These are phyloP conservation scores for Mus spretus DNA, from an alignment of 2,797 vertebrate species.

Conservation along the genomic window DNA sequence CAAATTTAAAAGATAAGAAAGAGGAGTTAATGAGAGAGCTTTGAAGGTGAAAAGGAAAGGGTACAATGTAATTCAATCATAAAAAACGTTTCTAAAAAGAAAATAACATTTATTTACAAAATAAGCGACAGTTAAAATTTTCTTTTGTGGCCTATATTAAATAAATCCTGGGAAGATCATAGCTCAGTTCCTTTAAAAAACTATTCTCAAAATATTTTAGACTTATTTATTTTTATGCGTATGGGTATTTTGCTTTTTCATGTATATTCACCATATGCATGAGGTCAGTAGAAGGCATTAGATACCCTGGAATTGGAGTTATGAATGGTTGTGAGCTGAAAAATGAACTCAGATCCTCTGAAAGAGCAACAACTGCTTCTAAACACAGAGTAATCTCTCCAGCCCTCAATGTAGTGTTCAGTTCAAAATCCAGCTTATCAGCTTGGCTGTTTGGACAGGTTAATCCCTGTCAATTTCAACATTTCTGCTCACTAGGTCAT, in stretches of 20 bases:
- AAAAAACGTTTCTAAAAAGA: neutral
- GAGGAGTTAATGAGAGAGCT: neutral
- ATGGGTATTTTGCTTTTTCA: neutral
- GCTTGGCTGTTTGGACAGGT: neutral
- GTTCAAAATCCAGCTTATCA: neutral
- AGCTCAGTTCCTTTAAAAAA: slow-evolving; percentile 8
- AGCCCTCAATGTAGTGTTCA: neutral
- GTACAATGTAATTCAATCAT: neutral
- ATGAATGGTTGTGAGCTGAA: neutral
- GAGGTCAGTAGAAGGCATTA: neutral
- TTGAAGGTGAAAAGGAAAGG: neutral
- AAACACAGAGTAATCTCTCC: neutral
- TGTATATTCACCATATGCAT: neutral
- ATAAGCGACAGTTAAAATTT: neutral
- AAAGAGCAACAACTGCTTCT: neutral
- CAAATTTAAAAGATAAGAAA: neutral
- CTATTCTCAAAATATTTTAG: neutral
- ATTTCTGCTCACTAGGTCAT: neutral
- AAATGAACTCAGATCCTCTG: neutral
- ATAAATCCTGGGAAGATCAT: neutral
- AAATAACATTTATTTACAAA: neutral
- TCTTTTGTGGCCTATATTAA: neutral
- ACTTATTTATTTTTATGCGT: neutral
- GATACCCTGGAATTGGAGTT: neutral
- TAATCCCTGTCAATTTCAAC: slow-evolving; percentile 9